Evolutionary conservation across 2,888 invertebrate genomes (phyloP).

Genomic region (Drosophila multiciliata): DNA sequence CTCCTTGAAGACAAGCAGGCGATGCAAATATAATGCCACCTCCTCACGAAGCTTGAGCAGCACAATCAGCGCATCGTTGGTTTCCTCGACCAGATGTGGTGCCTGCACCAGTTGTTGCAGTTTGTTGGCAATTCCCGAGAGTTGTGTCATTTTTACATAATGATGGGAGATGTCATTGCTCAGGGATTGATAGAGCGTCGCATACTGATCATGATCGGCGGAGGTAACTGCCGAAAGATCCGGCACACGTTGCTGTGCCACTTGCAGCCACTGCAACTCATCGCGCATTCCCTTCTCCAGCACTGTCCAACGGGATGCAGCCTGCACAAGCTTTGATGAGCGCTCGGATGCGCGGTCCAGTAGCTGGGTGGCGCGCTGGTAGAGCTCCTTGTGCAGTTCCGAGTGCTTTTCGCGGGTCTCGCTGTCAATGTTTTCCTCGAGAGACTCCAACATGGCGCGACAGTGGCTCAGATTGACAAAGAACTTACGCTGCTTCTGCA

Average conservation of each 20-base stretch:
- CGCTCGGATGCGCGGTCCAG: constrained; percentile 92
- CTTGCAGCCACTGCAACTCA: constrained; percentile 92
- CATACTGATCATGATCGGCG: constrained; percentile 93
- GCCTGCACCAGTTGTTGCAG: constrained; percentile 91
- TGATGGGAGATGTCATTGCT: constrained; percentile 92
- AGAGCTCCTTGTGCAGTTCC: constrained; percentile 90
- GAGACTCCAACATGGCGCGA: constrained; percentile 92
- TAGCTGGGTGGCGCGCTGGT: constrained; percentile 90
- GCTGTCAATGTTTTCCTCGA: constrained; percentile 92
- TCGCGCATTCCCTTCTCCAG: constrained; percentile 93
- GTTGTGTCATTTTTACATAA: constrained; percentile 90
- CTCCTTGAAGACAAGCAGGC: constrained; percentile 91
- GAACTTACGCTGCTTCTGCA: constrained; percentile 95
- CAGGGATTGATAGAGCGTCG: constrained; percentile 92
- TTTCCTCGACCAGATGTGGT: constrained; percentile 90
- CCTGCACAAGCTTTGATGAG: constrained; percentile 93
- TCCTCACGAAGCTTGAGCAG: constrained; percentile 91
- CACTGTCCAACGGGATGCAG: constrained; percentile 93
- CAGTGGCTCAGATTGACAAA: constrained; percentile 95
- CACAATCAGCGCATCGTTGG: constrained; percentile 90
- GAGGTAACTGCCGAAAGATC: constrained; percentile 92
- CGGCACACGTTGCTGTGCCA: constrained; percentile 93
- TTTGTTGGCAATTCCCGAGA: constrained; percentile 90
- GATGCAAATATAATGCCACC: constrained; percentile 90
- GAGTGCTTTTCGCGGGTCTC: constrained; percentile 91